These are phyloP conservation scores for Cynopterus sphinx DNA, from an alignment of 2,797 vertebrate genomes.

Conservation along the genomic window DNA sequence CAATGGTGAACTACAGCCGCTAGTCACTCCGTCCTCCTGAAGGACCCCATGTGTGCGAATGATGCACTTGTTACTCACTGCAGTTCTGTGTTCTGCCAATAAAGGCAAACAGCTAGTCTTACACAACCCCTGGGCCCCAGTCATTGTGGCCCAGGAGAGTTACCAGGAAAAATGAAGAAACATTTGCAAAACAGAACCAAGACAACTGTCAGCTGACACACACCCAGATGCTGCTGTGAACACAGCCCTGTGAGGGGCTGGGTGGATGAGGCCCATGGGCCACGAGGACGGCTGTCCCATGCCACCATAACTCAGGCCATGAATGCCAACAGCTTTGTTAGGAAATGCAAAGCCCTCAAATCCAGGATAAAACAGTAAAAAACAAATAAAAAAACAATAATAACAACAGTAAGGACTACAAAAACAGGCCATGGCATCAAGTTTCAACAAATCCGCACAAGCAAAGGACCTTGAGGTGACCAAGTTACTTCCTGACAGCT, in stretches of 20 bases:
- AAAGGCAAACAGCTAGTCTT: constrained; percentile 89
- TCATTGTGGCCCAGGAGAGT: constrained; percentile 91
- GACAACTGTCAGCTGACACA: constrained; percentile 87
- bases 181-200: constrained; percentile 91
- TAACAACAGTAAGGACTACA: background rate
- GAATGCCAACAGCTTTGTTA: background rate
- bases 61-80: constrained; percentile 89
- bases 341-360: background rate
- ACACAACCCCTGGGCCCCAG: constrained; percentile 91
- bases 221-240: rapidly evolving
- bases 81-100: constrained; percentile 90
- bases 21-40: constrained; percentile 79
- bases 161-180: constrained; percentile 92
- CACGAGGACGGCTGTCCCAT: rapidly evolving
- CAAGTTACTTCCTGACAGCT: background rate
- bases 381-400: background rate
- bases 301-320: background rate
- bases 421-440: background rate
- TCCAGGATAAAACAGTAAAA: background rate
- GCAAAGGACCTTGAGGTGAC: rapidly evolving
- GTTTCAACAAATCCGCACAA: background rate
- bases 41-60: constrained; percentile 88
- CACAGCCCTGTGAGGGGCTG: background rate
- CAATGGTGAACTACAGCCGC: constrained; percentile 73
- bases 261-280: rapidly evolving